These are phyloP conservation scores for Mantis religiosa DNA, from an alignment of 2,888 invertebrate genomes.

Conservation along the genomic window DNA sequence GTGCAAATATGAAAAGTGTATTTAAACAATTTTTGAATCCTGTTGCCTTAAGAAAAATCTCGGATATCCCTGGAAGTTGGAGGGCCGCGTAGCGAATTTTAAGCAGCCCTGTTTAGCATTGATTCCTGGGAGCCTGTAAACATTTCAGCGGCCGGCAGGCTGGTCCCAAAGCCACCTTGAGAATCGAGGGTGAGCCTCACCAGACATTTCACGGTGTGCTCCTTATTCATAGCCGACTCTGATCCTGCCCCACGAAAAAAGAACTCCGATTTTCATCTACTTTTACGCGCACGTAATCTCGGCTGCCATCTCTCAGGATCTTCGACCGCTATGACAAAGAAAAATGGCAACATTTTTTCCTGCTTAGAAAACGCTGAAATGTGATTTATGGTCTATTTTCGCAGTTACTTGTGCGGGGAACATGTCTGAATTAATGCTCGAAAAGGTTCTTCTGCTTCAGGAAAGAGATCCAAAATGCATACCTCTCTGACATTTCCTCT, in stretches of 20 bases:
- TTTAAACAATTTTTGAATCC: no score
- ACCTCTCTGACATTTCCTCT: neutral
- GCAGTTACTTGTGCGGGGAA: neutral
- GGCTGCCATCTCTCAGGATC: neutral
- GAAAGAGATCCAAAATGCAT: neutral
- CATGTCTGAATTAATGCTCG: neutral
- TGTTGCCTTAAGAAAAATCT: neutral
- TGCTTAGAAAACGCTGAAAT: neutral
- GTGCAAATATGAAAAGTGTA: no score
- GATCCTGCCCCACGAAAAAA: neutral
- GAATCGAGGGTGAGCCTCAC: neutral
- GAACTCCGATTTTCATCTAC: neutral
- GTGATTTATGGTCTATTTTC: neutral
- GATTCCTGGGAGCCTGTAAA: neutral
- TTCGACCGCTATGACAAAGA: neutral
- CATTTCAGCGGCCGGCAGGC: neutral
- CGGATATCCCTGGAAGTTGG: neutral
- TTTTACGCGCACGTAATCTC: neutral
- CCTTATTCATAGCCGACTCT: neutral
- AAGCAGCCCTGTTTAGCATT: neutral
- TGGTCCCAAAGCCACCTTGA: neutral
- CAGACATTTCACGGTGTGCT: neutral
- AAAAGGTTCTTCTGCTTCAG: neutral
- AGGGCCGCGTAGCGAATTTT: neutral
- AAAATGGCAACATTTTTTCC: neutral